phyloP scores from a whole-genome alignment of 2,888 invertebrate genomes.

The Pristionchus exspectatus region DNA sequence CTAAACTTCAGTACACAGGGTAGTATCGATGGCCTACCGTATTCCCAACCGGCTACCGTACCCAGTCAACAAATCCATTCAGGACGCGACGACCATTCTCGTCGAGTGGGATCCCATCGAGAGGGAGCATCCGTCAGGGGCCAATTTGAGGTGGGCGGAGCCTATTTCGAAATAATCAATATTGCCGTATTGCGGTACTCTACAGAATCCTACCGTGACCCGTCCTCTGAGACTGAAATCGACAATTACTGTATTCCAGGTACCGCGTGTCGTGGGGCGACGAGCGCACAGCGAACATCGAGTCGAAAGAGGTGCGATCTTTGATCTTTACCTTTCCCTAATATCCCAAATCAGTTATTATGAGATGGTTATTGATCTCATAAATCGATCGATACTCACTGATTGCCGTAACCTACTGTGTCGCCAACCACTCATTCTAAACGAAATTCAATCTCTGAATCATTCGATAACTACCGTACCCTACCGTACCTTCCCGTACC shows the following conservation, averaged over 20 bases:
- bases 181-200: too few species aligned
- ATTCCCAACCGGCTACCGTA: background rate
- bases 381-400: too few species aligned
- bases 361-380: too few species aligned
- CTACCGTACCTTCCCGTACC: background rate
- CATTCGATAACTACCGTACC: background rate
- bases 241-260: slow-evolving; percentile 66
- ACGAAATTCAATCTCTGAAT: too few species aligned
- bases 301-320: slow-evolving; percentile 50
- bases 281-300: slow-evolving; percentile 34
- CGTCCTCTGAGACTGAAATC: background rate
- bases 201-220: too few species aligned
- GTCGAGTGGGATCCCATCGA: slow-evolving; percentile 77
- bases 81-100: slow-evolving; percentile 70
- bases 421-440: too few species aligned
- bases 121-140: slow-evolving; percentile 46
- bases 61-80: slow-evolving; percentile 53
- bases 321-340: too few species aligned
- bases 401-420: too few species aligned
- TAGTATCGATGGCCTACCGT: background rate
- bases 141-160: slow-evolving; percentile 32
- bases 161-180: background rate
- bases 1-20: too few species aligned
- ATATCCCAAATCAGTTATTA: too few species aligned
- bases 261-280: slow-evolving; percentile 75